Evolutionary conservation across 2,113 vertebrate species (phyloP).

Genomic region (Corythoichthys haematopterus): DNA sequence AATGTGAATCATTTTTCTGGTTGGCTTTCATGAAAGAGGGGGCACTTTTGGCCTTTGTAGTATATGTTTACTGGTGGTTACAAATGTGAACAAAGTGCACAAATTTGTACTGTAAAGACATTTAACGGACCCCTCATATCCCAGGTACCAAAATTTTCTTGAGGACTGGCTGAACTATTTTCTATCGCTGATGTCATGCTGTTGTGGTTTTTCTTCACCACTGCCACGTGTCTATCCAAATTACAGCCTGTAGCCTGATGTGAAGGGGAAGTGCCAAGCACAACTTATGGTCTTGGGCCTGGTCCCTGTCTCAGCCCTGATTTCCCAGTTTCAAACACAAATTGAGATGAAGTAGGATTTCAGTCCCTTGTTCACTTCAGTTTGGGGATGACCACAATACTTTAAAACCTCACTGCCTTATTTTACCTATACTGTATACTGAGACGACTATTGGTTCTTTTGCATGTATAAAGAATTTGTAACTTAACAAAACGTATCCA

Average conservation of each 20-base stretch:
- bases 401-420: constrained; percentile 6
- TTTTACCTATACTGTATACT: background rate
- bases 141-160: constrained; percentile 30
- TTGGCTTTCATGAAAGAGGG: too few species aligned
- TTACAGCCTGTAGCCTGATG: constrained; percentile 64
- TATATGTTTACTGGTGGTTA: too few species aligned
- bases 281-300: constrained; percentile 37
- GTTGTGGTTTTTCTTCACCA: constrained; percentile 64
- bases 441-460: background rate
- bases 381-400: constrained; percentile 40
- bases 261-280: constrained; percentile 54
- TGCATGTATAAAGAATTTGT: background rate
- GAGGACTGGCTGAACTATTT: constrained; percentile 62
- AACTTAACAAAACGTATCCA: background rate
- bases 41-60: too few species aligned
- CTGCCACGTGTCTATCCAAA: constrained; percentile 69
- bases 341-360: constrained; percentile 22
- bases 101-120: constrained; percentile 26
- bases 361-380: constrained; percentile 18
- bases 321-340: constrained; percentile 14
- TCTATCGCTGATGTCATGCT: constrained; percentile 61
- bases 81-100: constrained; percentile 7
- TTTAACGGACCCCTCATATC: constrained; percentile 35
- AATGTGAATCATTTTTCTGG: too few species aligned
- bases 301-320: constrained; percentile 34